phyloP scores from a whole-genome alignment of 2,888 invertebrate genomes.

The Hartigia nigra region DNA sequence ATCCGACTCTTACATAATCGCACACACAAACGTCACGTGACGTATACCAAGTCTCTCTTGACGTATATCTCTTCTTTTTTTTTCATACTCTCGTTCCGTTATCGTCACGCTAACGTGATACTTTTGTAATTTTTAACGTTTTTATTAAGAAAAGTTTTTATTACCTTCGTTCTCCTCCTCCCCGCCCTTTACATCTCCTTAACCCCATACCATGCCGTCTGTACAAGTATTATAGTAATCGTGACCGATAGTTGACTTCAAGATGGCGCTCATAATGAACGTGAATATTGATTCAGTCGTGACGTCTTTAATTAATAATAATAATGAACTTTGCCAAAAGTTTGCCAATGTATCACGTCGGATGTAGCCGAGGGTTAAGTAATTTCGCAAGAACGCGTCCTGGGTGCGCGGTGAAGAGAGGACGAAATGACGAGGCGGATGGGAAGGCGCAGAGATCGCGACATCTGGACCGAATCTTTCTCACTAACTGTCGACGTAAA shows the following conservation, averaged over 20 bases:
- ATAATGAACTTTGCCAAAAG: neutral
- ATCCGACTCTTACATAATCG: neutral
- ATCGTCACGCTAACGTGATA: too few species aligned
- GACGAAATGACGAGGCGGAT: neutral
- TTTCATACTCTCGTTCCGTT: too few species aligned
- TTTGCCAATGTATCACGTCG: neutral
- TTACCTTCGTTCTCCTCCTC: neutral
- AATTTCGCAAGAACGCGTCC: too few species aligned
- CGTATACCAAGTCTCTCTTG: neutral
- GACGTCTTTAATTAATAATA: neutral
- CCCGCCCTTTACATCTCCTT: too few species aligned
- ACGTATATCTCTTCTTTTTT: too few species aligned
- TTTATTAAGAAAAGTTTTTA: too few species aligned
- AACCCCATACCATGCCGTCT: constrained; percentile 16
- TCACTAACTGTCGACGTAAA: neutral
- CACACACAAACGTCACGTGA: neutral
- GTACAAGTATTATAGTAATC: constrained; percentile 25
- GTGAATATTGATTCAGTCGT: too few species aligned
- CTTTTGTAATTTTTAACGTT: too few species aligned
- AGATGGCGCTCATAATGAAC: too few species aligned
- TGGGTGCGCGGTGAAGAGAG: neutral
- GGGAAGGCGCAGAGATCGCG: neutral
- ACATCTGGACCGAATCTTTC: neutral
- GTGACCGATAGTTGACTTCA: too few species aligned
- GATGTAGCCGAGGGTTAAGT: neutral